phyloP scores from a whole-genome alignment of 35 echinoderm and acorn worm genomes.

The Strongylocentrotus purpuratus region DNA sequence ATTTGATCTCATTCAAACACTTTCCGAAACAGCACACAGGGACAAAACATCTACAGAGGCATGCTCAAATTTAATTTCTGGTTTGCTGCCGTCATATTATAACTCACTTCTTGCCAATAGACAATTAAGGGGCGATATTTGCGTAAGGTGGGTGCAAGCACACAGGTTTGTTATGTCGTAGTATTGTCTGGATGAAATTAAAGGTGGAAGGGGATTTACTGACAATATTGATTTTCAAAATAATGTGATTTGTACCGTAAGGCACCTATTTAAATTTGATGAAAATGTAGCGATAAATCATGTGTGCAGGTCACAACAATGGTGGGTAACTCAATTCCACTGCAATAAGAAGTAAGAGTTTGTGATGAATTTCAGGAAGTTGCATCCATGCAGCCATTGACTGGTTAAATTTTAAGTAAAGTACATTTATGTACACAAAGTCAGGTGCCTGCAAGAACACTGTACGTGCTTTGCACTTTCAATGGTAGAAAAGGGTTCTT shows the following conservation, averaged over 20 bases:
- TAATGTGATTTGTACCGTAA: not conserved
- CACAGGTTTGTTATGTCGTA: too few relatives aligned
- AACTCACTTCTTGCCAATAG: not conserved
- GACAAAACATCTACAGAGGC: not conserved
- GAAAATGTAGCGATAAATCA: not conserved
- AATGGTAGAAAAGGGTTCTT: too few relatives aligned
- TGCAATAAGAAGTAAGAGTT: not conserved
- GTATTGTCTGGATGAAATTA: not conserved
- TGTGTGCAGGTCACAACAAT: not conserved
- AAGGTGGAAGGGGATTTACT: not conserved
- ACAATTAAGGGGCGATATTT: not conserved
- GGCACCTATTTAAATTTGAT: not conserved
- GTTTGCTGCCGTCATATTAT: not conserved
- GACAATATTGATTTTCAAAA: not conserved
- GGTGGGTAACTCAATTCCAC: not conserved
- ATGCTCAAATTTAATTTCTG: conserved; percentile 13
- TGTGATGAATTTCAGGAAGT: not conserved
- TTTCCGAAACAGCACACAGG: not conserved
- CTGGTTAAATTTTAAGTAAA: not conserved
- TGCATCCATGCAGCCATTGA: too few relatives aligned
- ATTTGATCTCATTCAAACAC: not conserved
- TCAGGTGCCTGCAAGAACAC: too few relatives aligned
- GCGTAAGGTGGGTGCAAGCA: not conserved
- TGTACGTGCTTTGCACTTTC: too few relatives aligned
- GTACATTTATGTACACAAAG: too few relatives aligned